Conservation (phyloP, 2,888 invertebrate species). For the Drepana falcataria region DNA sequence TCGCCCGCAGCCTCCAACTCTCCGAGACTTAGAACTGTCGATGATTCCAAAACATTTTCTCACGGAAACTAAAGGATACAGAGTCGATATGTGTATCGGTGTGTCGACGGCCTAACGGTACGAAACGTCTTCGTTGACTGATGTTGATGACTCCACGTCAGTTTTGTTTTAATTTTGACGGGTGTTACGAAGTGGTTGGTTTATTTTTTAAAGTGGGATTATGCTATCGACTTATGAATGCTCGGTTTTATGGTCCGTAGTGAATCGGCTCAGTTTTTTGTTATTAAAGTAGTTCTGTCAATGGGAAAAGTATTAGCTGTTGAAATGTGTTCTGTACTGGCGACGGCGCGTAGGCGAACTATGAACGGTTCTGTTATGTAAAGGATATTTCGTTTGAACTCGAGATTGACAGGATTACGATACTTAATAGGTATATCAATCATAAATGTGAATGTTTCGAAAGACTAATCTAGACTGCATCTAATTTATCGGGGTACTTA, state of each 20-base stretch:
- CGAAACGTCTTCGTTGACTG: slow-evolving; percentile 50
- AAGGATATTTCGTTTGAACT: slow-evolving; percentile 2
- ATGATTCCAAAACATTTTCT: slow-evolving; percentile 60
- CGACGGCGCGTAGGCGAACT: slow-evolving; percentile 2
- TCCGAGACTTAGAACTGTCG: slow-evolving; percentile 57
- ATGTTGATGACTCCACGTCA: slow-evolving; percentile 55
- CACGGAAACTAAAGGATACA: slow-evolving; percentile 57
- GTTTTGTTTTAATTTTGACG: slow-evolving; percentile 64
- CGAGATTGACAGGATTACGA: slow-evolving; percentile 2
- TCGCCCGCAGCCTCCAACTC: slow-evolving; percentile 59
- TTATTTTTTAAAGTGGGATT: slow-evolving; percentile 62
- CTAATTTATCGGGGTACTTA: not conserved
- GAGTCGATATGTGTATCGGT: slow-evolving; percentile 46
- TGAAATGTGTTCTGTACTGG: slow-evolving; percentile 11
- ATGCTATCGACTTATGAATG: slow-evolving; percentile 58
- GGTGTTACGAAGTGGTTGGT: slow-evolving; percentile 37
- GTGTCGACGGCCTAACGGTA: slow-evolving; percentile 49
- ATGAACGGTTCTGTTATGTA: slow-evolving; percentile 2
- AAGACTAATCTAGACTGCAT: not conserved
- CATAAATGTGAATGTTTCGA: not conserved
- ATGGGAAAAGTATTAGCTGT: slow-evolving; percentile 36
- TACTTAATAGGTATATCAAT: not conserved
- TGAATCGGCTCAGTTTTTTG: slow-evolving; percentile 55
- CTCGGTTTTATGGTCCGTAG: slow-evolving; percentile 53
- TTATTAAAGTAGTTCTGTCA: slow-evolving; percentile 48